Evolutionary conservation across 92 coral and sea anemone genomes (phyloP).

Genomic region (Umimayanthus kanabou): DNA sequence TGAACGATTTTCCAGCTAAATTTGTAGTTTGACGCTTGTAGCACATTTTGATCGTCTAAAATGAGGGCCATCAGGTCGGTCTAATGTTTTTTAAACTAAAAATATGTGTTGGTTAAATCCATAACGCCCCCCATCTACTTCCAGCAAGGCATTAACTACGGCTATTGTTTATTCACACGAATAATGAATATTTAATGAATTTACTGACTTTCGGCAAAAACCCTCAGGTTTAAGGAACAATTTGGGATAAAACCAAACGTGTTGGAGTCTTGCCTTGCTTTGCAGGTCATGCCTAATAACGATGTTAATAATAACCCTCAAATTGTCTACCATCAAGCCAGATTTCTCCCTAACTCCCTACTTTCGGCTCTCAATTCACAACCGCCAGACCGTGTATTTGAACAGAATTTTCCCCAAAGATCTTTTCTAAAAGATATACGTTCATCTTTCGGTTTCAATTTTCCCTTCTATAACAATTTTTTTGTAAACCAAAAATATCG

Average conservation of each 20-base stretch:
- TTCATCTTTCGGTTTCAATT: neutral
- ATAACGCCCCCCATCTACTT: neutral
- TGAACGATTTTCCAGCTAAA: conserved; percentile 53
- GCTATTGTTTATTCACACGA: conserved; percentile 52
- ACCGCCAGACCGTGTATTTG: conserved; percentile 8
- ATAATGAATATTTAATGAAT: conserved; percentile 77
- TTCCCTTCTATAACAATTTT: conserved; percentile 16
- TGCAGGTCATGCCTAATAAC: neutral
- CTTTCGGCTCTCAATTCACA: neutral
- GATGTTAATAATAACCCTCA: neutral
- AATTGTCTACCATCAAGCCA: neutral
- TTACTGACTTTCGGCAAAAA: conserved; percentile 52
- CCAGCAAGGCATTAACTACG: conserved; percentile 18
- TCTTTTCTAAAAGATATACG: conserved; percentile 7
- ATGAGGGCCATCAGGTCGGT: neutral
- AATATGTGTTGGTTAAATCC: conserved; percentile 9
- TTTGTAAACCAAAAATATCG: neutral
- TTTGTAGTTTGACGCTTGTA: neutral
- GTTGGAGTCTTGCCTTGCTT: conserved; percentile 2
- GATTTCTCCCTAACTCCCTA: neutral
- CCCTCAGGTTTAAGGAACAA: conserved; percentile 49
- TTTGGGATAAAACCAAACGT: conserved; percentile 24
- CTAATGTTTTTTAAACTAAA: conserved; percentile 2
- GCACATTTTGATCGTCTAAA: conserved; percentile 2
- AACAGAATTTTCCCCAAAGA: neutral